phyloP scores from a whole-genome alignment of 2,888 invertebrate species.

The Cephus pulcher region DNA sequence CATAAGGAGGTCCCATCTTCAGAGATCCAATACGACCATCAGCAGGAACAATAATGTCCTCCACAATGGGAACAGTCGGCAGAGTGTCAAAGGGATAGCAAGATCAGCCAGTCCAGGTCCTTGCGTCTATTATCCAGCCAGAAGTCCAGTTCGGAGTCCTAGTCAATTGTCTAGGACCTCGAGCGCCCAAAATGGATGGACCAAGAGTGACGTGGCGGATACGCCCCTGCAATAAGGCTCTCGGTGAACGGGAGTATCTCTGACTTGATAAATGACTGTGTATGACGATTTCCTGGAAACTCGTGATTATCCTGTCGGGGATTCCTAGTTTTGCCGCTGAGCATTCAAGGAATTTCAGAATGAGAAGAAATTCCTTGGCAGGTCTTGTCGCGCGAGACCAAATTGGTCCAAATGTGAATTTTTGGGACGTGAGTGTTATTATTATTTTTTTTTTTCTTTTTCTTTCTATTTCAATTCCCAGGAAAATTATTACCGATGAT shows the following conservation, averaged over 20 bases:
- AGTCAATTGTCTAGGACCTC: slow-evolving; percentile 48
- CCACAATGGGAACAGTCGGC: slow-evolving; percentile 46
- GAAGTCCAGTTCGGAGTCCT: slow-evolving; percentile 54
- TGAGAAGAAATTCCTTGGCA: no score
- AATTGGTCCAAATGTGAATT: no score
- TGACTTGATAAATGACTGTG: no score
- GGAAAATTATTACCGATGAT: no score
- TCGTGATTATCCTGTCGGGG: no score
- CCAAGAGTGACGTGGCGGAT: slow-evolving; percentile 40
- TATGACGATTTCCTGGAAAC: no score
- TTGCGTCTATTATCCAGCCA: slow-evolving; percentile 70
- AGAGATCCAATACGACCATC: slow-evolving; percentile 68
- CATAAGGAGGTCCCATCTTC: slow-evolving; percentile 70
- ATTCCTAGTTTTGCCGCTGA: no score
- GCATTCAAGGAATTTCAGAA: no score
- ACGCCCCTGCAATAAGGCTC: slow-evolving; percentile 33
- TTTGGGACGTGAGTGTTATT: no score
- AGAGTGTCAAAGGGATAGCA: slow-evolving; percentile 43
- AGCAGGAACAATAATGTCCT: slow-evolving; percentile 59
- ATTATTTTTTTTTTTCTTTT: no score
- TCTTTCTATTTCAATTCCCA: no score
- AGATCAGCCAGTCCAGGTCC: slow-evolving; percentile 67
- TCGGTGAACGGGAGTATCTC: neutral
- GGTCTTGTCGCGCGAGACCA: no score
- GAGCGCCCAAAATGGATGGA: slow-evolving; percentile 51